Percentiles rank a stretch among this genome's conserved stretches.
phyloP scores from a whole-genome alignment of 2,888 invertebrate species.

The Cantharis flavilabris region DNA sequence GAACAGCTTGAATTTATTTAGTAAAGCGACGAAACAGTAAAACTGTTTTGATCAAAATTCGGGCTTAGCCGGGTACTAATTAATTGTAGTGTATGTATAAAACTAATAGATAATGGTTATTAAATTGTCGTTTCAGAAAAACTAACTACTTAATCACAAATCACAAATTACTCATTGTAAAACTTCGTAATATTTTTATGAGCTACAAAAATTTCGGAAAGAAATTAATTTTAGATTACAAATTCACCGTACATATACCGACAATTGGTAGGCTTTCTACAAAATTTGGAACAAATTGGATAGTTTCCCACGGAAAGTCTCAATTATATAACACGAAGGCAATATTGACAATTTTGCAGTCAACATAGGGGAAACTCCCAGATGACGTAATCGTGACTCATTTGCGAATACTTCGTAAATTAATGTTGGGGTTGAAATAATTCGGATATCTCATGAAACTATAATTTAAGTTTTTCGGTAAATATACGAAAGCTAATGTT shows the following conservation, averaged over 20 bases:
- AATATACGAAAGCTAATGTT: too few species aligned
- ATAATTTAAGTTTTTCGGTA: not conserved
- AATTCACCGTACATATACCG: not conserved
- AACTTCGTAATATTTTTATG: not conserved
- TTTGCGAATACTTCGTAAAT: not conserved
- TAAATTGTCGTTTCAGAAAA: not conserved
- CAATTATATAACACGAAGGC: not conserved
- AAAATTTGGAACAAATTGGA: not conserved
- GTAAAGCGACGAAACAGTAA: too few species aligned
- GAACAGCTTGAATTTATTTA: too few species aligned
- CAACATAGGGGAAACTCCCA: constrained; percentile 28
- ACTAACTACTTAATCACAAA: not conserved
- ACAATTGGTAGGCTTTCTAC: not conserved
- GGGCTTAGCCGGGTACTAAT: too few species aligned
- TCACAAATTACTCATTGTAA: not conserved
- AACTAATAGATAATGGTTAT: too few species aligned
- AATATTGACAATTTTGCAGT: constrained; percentile 27
- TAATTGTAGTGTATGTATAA: too few species aligned
- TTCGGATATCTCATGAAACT: not conserved
- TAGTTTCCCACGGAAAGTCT: not conserved
- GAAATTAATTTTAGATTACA: not conserved
- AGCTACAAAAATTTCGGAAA: not conserved
- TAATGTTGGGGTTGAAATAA: not conserved
- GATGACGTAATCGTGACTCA: constrained; percentile 30
- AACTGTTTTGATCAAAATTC: too few species aligned